These are phyloP conservation scores for Anas capensis DNA, from an alignment of 2,797 vertebrate species.

Conservation along the genomic window DNA sequence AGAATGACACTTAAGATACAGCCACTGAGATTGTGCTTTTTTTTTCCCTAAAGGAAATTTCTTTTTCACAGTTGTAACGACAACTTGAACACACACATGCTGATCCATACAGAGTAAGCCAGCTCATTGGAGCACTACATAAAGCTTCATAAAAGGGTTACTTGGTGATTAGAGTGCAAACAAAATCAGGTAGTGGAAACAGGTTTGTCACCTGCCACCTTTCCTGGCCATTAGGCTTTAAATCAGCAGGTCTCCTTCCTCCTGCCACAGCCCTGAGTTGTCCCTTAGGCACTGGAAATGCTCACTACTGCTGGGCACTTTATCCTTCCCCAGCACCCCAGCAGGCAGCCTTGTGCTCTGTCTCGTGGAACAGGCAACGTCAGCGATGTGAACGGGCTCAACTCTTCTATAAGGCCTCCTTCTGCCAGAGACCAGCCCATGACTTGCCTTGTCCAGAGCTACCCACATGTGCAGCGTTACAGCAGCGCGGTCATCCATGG, in stretches of 20 bases:
- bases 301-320: background rate
- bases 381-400: background rate
- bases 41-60: background rate
- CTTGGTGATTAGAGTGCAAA: background rate
- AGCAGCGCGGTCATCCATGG: background rate
- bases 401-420: background rate
- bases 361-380: background rate
- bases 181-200: background rate
- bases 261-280: background rate
- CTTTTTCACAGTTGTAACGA: fast-evolving
- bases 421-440: background rate
- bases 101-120: background rate
- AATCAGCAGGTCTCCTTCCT: background rate
- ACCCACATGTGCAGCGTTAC: too few species aligned
- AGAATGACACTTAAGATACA: conserved; percentile 23
- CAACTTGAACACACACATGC: background rate
- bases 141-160: background rate
- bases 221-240: background rate
- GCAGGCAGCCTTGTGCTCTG: too few species aligned
- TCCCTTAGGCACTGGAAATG: background rate
- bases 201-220: background rate
- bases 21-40: background rate
- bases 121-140: background rate
- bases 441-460: background rate
- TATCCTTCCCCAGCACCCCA: background rate